Evolutionary conservation across 2,113 vertebrate species (phyloP), one percentile per base, ranked within the genome.

Genomic region (Oceanodroma tethys): DNA sequence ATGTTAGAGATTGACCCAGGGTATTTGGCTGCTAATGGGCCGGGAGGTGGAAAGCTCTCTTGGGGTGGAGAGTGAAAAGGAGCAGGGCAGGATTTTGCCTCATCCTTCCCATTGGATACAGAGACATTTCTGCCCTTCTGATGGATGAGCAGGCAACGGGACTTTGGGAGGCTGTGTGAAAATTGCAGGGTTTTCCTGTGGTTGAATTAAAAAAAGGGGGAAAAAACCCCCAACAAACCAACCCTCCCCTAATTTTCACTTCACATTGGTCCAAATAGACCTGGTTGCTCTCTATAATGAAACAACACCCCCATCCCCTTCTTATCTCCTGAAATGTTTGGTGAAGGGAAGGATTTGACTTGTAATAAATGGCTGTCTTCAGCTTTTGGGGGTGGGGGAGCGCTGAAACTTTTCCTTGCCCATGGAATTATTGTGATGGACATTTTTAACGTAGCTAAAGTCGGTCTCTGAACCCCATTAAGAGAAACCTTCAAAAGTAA

Each of bases 161-260:
- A 32, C 50, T 58, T 75, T 15, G 56, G 78, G 45, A 66, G 7
- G 17, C 20, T 60, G 25, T 21, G 34, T n/a, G 55, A 47, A 65
- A 81, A 48, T 29, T 26, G 16, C 34, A 38, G 19, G 3, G 2
- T 5, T 38, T 67, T 91, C 23, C 50, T 32, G 13, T 15, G 34
- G 27, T 3, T 74, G 12, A 85, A 67, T 25, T 7, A 7, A 26
- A 80, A 79, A 48, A 43, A 21, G 3, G 21, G 4, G 18, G 19
- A 1, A 6, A 4, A 13, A 34, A 38, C 4, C 0, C 13, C 29
- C 25, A n/a, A 8, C 2, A 47, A 85, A 59, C 4, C 5, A 79
- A 52, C 11, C 10, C 42, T 42, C 10, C 10, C 16, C 11, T 22
- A 15, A 0, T 66, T 81, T 62, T 75, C 42, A 78, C 13, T 32